Evolutionary conservation across 2,113 vertebrate genomes (phyloP).

Genomic region (Bagarius yarrelli): DNA sequence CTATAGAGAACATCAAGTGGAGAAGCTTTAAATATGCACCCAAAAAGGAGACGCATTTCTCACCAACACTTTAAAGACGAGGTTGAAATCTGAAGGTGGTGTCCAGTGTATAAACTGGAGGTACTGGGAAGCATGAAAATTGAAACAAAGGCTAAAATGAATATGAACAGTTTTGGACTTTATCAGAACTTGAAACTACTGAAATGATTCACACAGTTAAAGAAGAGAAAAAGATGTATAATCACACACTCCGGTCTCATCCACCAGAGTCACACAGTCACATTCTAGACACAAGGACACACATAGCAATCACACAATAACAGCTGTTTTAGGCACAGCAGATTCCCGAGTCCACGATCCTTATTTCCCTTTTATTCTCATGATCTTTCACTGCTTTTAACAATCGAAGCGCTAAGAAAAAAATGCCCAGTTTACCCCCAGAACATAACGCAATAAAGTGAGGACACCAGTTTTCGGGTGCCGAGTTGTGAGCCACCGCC

Average conservation of each 20-base stretch:
- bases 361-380: neutral
- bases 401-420: too few species aligned
- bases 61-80: neutral
- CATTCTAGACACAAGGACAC: neutral
- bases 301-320: slow-evolving; percentile 28
- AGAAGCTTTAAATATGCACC: too few species aligned
- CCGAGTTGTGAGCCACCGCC: neutral
- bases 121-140: too few species aligned
- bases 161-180: too few species aligned
- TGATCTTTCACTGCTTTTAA: too few species aligned
- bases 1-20: too few species aligned
- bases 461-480: neutral
- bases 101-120: neutral
- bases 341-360: neutral
- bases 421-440: neutral
- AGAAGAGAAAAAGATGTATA: too few species aligned
- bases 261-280: too few species aligned
- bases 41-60: too few species aligned
- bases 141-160: too few species aligned
- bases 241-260: slow-evolving; percentile 30
- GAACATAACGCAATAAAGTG: neutral
- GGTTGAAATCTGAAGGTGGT: neutral
- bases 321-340: slow-evolving; percentile 34
- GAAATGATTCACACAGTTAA: too few species aligned
- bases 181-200: too few species aligned